Base-by-base conservation (phyloP, 1,140 invertebrate species). In the Gonatopus flavifemur region DNA sequence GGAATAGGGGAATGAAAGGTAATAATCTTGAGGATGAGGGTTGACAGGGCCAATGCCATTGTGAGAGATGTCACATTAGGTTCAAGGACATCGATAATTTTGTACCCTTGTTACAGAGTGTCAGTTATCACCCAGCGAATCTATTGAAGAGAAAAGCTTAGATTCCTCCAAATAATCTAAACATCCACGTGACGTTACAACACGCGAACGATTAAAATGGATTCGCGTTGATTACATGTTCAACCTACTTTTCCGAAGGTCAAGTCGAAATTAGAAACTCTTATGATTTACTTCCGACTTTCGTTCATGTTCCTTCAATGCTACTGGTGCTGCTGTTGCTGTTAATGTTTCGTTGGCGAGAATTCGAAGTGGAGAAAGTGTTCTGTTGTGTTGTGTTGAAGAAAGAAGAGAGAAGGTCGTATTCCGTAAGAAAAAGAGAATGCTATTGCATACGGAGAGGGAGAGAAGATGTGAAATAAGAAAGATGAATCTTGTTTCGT, bases 311-410 rank as follows among this genome's bases (percentile, higher is more conserved):
- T 20, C 43, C 49, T 63, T 59, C 43, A 24, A n/a, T n/a, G n/a
- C n/a, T n/a, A n/a, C n/a, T n/a, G n/a, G n/a, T n/a, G n/a, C n/a
- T n/a, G n/a, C n/a, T n/a, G n/a, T n/a, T n/a, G n/a, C n/a, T n/a
- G n/a, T n/a, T n/a, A n/a, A n/a, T n/a, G n/a, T n/a, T n/a, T n/a
- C n/a, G n/a, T 21, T 35, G 37, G 30, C 37, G 57, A 48, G 55
- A 66, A 69, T 65, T 53, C 48, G 41, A 55, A 40, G 43, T 44
- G 49, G 63, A 69, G 66, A 70, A 69, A 69, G 67, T 69, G 51
- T 53, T 60, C 59, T 53, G n/a, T n/a, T n/a, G 32, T 8, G 30
- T 21, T 21, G 32, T 8, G 13, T 39, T 8, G 36, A 25, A 19
- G 2, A 37, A 28, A 48, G 19, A 45, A 54, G 19, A 58, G 44